phyloP scores from a whole-genome alignment of 2,797 vertebrate genomes.

The Lutjanus argentimaculatus region DNA sequence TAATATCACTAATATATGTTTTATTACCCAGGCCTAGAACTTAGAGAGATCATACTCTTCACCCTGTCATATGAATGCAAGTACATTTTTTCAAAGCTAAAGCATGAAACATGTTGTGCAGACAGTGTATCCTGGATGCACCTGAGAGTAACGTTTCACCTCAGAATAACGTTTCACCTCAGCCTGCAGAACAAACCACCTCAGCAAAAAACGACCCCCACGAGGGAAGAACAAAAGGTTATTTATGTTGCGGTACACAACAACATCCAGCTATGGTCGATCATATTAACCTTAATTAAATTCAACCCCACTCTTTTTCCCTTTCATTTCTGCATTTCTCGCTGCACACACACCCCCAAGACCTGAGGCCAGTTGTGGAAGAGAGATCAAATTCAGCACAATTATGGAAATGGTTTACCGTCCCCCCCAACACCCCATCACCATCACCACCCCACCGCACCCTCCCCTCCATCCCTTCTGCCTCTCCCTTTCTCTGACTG shows the following conservation, averaged over 20 bases:
- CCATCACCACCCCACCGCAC: conserved; percentile 25
- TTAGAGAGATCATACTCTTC: conserved; percentile 14
- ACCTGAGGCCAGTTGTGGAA: conserved; percentile 55
- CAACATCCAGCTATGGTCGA: conserved; percentile 38
- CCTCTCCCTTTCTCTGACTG: conserved; percentile 43
- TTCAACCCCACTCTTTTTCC: conserved; percentile 34
- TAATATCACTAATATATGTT: too few species aligned
- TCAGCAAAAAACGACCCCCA: conserved; percentile 39
- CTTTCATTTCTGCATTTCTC: conserved; percentile 42
- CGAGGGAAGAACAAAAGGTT: conserved; percentile 54
- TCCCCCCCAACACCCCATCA: not conserved
- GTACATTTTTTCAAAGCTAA: conserved; percentile 1
- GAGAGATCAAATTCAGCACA: conserved; percentile 74
- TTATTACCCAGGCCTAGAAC: not conserved
- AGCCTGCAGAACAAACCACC: conserved; percentile 28
- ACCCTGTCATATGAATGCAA: conserved; percentile 6
- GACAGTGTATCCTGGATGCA: conserved; percentile 8
- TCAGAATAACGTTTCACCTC: not conserved
- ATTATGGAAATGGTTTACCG: conserved; percentile 74
- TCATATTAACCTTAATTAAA: conserved; percentile 73
- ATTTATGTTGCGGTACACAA: conserved; percentile 55
- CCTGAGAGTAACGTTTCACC: not conserved
- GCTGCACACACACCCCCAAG: conserved; percentile 13
- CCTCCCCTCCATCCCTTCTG: conserved; percentile 27
- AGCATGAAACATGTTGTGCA: conserved; percentile 10